A percentile compares a stretch with the other conserved stretches of the same genome.
These are phyloP conservation scores for Staurois parvus DNA, from an alignment of 2,797 vertebrate species.

Conservation along the genomic window DNA sequence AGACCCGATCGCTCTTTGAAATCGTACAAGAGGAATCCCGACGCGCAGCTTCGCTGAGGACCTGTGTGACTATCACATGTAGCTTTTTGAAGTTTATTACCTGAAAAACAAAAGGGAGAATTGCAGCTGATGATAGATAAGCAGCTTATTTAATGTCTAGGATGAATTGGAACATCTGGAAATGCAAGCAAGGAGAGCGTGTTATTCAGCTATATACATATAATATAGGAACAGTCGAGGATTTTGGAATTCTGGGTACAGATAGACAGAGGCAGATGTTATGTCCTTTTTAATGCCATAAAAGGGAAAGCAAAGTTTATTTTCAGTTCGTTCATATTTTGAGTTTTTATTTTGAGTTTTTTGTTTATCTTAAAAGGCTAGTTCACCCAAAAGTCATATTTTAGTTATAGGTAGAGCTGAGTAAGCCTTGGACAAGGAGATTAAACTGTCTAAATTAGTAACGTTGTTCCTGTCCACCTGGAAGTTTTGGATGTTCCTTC, in stretches of 20 bases:
- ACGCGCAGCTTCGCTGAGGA: not conserved
- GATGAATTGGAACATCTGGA: not conserved
- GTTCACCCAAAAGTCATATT: too few relatives aligned
- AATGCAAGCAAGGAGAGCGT: not conserved
- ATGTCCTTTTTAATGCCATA: not conserved
- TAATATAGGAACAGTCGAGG: not conserved
- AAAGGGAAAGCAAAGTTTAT: not conserved
- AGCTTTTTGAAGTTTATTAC: slow-evolving; percentile 23
- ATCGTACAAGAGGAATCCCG: slow-evolving; percentile 28
- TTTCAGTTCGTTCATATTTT: too few relatives aligned
- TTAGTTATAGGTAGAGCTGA: too few relatives aligned
- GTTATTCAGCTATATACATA: not conserved
- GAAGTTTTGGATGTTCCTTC: too few relatives aligned
- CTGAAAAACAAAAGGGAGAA: slow-evolving; percentile 25
- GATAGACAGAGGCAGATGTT: not conserved
- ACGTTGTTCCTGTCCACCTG: too few relatives aligned
- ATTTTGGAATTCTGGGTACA: not conserved
- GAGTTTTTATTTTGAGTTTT: too few relatives aligned
- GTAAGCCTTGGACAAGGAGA: too few relatives aligned
- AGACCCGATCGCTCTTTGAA: slow-evolving; percentile 40
- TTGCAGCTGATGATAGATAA: not conserved
- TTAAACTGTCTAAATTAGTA: too few relatives aligned
- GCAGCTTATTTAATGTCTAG: not conserved
- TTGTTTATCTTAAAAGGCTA: too few relatives aligned
- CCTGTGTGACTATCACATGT: not conserved